Evolutionary conservation across 2,888 invertebrate genomes (phyloP), one percentile per base, ranked within the genome.

Genomic region (Spisula solida): DNA sequence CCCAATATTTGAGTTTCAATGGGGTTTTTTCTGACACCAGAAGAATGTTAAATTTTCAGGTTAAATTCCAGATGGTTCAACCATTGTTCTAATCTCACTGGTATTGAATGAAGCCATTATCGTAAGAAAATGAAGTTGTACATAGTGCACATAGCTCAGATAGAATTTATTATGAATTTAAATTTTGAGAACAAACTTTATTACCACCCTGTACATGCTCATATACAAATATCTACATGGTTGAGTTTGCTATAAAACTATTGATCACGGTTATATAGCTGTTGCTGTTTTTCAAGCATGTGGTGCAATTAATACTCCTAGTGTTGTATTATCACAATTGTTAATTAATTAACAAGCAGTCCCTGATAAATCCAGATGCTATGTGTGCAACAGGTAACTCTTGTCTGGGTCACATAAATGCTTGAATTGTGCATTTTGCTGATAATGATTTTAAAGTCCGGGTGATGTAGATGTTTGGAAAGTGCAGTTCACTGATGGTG

Each of bases 191-290:
- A n/a, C n/a, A n/a, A n/a, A n/a, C n/a, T n/a, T n/a, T n/a, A n/a
- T n/a, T n/a, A n/a, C n/a, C n/a, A n/a, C n/a, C n/a, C n/a, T n/a
- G n/a, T n/a, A 66, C 25, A 56, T 56, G 56, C 25, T 31, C 34
- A 75, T 31, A 14, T 31, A 31, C 18, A 75, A 31, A 16, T 75
- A 75, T 25, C 34, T 75, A 75, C 34, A 75, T 75, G n/a, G 75
- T 34, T 14, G 75, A 60, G 60, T 60, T 60, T 34, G 75, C 14
- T 75, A 18, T 75, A 75, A 75, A 75, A 75, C 75, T 75, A 75
- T 75, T 75, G 75, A 75, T 75, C 75, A 75, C 1, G 18, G 75
- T 75, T 75, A 5, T 25, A 8, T 18, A n/a, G 60, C 25, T n/a
- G 60, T 60, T 25, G 14, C 75, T 75, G 34, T 31, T 31, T 29